Evolutionary conservation across 2,797 vertebrate species (phyloP).

Genomic region (Pipistrellus pygmaeus): DNA sequence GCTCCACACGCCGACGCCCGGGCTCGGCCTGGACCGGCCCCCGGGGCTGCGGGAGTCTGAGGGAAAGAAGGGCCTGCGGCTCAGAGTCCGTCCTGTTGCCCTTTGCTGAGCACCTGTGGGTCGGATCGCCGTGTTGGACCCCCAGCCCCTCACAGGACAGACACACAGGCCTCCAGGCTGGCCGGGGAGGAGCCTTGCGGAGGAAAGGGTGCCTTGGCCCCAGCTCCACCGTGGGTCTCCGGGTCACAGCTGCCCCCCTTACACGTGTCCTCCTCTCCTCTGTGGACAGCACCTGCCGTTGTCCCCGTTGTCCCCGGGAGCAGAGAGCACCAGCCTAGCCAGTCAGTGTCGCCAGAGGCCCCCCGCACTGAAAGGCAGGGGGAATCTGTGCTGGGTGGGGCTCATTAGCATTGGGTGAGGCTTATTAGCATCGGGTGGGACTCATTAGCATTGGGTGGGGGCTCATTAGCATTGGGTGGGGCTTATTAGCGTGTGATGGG

Average conservation of each 20-base stretch:
- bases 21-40: neutral
- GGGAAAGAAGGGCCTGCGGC: conserved; percentile 60
- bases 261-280: neutral
- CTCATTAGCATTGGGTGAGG: no score
- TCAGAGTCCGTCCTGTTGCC: neutral
- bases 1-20: neutral
- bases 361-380: neutral
- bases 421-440: no score
- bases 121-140: neutral
- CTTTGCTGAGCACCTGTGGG: conserved; percentile 51
- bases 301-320: neutral
- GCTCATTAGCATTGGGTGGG: no score
- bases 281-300: neutral
- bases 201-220: neutral
- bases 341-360: neutral
- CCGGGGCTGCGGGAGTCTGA: neutral
- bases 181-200: neutral
- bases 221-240: neutral
- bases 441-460: no score
- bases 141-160: conserved; percentile 43
- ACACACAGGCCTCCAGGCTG: neutral
- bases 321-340: neutral
- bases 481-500: no score
- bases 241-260: neutral
- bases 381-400: neutral